Conservation (phyloP, 2,888 invertebrate species). For the Meghimatium bilineatum region DNA sequence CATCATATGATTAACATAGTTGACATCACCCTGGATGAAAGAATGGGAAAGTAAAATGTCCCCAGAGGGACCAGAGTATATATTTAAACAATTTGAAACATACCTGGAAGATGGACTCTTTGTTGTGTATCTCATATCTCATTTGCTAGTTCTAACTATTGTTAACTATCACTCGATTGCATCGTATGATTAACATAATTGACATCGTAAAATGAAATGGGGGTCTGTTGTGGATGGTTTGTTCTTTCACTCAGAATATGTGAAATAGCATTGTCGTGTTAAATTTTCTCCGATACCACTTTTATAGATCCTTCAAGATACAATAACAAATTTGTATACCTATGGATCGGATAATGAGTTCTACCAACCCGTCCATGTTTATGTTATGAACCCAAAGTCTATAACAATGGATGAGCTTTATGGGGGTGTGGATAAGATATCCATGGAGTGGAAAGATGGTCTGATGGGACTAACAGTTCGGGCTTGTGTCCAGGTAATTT, state of each 20-base stretch:
- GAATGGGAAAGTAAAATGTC: conserved; percentile 78
- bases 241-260: background rate
- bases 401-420: conserved; percentile 92
- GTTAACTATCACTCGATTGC: too few relatives aligned
- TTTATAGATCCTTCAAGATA: conserved; percentile 83
- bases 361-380: conserved; percentile 86
- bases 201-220: background rate
- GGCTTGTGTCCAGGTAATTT: conserved; percentile 80
- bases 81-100: conserved; percentile 83
- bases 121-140: too few relatives aligned
- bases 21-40: conserved; percentile 87
- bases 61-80: conserved; percentile 81
- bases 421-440: conserved; percentile 88
- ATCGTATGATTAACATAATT: too few relatives aligned
- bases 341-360: conserved; percentile 80
- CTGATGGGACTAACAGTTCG: conserved; percentile 85
- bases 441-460: conserved; percentile 94
- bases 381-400: conserved; percentile 91
- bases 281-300: background rate
- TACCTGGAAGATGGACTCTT: conserved; percentile 85
- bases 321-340: conserved; percentile 83
- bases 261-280: background rate
- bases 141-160: too few relatives aligned
- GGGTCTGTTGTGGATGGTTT: background rate
- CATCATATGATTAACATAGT: too few relatives aligned